A percentile compares a stretch with the other conserved stretches of the same genome.
Conservation (phyloP, 2,888 invertebrate genomes). For the Netelia inedita region DNA sequence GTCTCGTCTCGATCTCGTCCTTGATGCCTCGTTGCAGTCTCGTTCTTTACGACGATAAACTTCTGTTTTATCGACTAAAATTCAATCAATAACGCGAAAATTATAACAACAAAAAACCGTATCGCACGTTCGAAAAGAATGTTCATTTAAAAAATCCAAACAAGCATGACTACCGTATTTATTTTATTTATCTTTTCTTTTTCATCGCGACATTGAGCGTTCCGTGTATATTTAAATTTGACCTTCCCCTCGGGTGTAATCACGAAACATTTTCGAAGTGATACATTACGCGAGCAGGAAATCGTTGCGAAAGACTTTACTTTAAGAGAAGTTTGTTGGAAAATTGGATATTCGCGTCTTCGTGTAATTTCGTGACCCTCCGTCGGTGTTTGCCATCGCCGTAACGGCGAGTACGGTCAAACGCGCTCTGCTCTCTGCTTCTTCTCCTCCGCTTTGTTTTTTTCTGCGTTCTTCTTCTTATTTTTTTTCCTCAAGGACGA, state of each 20-base stretch:
- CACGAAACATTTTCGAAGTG: not conserved
- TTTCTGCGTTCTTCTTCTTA: slow-evolving; percentile 12
- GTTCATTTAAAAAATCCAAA: no score
- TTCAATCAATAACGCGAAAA: not conserved
- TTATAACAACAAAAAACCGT: not conserved
- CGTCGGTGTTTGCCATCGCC: not conserved
- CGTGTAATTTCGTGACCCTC: slow-evolving; percentile 3
- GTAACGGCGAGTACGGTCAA: slow-evolving; percentile 19
- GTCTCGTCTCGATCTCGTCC: slow-evolving; percentile 53
- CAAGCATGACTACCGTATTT: no score
- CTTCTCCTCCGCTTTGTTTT: slow-evolving; percentile 8
- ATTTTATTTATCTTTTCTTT: no score
- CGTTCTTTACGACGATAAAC: not conserved
- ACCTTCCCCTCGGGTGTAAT: not conserved
- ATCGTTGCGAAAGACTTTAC: not conserved
- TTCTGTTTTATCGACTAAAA: slow-evolving; percentile 1
- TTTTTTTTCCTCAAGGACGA: slow-evolving; percentile 43
- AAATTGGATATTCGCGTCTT: slow-evolving; percentile 13
- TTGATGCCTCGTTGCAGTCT: slow-evolving; percentile 25
- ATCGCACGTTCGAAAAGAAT: no score
- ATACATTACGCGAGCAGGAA: not conserved
- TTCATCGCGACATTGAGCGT: no score
- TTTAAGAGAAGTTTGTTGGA: not conserved
- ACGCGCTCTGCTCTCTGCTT: slow-evolving; percentile 14
- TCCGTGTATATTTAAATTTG: not conserved